These are phyloP conservation scores for Capricornis sumatraensis DNA, from an alignment of 2,113 vertebrate species.

Conservation along the genomic window DNA sequence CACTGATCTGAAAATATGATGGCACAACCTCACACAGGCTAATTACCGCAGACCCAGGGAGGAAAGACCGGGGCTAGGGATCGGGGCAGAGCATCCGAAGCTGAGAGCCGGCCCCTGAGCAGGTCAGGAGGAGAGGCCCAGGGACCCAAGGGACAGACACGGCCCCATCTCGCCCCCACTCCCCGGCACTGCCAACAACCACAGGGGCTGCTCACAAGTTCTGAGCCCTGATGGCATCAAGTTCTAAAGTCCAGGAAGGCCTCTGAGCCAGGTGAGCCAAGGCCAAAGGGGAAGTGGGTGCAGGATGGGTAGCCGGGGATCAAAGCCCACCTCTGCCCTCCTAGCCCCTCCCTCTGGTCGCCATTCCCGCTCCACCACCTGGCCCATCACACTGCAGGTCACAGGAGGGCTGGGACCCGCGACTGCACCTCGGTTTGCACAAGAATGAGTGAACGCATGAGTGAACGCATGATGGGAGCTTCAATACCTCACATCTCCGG, in stretches of 20 bases:
- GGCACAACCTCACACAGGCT: not conserved
- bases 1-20: not conserved
- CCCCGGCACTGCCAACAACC: accelerated
- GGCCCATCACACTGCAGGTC: not conserved
- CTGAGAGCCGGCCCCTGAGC: not conserved
- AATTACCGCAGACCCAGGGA: not conserved
- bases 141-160: not conserved
- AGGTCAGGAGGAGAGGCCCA: not conserved
- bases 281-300: not conserved
- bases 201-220: accelerated
- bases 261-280: not conserved
- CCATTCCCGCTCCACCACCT: not conserved
- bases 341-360: not conserved
- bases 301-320: not conserved
- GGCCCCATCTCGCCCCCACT: accelerated
- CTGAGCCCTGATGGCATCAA: not conserved
- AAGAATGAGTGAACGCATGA: not conserved
- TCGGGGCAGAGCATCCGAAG: accelerated
- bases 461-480: not conserved
- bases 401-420: accelerated
- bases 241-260: not conserved
- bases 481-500: not conserved
- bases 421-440: not conserved
- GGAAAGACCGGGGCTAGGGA: not conserved
- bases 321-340: not conserved